Conservation (phyloP, 2,888 invertebrate genomes). For the Acronicta aceris region DNA sequence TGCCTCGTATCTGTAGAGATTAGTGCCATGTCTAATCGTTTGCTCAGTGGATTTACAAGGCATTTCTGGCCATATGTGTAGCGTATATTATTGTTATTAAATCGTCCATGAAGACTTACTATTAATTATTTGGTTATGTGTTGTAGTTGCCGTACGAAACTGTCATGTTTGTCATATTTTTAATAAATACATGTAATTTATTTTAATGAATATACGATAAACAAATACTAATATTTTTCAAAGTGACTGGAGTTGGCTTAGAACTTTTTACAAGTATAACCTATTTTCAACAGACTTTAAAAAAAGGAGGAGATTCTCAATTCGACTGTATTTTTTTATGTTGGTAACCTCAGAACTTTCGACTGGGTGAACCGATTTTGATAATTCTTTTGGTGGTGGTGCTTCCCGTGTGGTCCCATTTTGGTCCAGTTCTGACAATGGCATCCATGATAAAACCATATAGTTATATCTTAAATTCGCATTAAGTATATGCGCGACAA, state of each 20-base stretch:
- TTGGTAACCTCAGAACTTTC: too few relatives aligned
- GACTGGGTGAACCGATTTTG: too few relatives aligned
- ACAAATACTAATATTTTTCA: too few relatives aligned
- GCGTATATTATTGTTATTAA: slow-evolving; percentile 4
- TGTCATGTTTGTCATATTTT: slow-evolving; percentile 6
- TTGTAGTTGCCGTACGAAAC: slow-evolving; percentile 9
- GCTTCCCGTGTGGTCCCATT: too few relatives aligned
- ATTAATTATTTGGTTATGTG: slow-evolving; percentile 25
- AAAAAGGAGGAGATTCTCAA: too few relatives aligned
- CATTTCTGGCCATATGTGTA: slow-evolving; percentile 71
- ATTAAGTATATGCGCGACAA: too few relatives aligned
- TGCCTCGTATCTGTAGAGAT: slow-evolving; percentile 80
- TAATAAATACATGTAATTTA: slow-evolving; percentile 19
- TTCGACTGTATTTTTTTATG: too few relatives aligned
- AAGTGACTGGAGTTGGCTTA: slow-evolving; percentile 16
- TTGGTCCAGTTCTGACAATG: too few relatives aligned
- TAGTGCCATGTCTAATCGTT: slow-evolving; percentile 67
- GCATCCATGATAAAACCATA: too few relatives aligned
- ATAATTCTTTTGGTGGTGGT: too few relatives aligned
- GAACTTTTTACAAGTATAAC: slow-evolving; percentile 8
- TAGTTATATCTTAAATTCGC: too few relatives aligned
- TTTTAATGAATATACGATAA: slow-evolving; percentile 11
- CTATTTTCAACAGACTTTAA: too few relatives aligned
- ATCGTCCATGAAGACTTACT: background rate
- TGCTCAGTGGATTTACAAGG: slow-evolving; percentile 69